A percentile compares a stretch with the other conserved stretches of the same genome.
These are phyloP conservation scores for Antigone vipio DNA, from an alignment of 2,113 vertebrate genomes.

Conservation along the genomic window DNA sequence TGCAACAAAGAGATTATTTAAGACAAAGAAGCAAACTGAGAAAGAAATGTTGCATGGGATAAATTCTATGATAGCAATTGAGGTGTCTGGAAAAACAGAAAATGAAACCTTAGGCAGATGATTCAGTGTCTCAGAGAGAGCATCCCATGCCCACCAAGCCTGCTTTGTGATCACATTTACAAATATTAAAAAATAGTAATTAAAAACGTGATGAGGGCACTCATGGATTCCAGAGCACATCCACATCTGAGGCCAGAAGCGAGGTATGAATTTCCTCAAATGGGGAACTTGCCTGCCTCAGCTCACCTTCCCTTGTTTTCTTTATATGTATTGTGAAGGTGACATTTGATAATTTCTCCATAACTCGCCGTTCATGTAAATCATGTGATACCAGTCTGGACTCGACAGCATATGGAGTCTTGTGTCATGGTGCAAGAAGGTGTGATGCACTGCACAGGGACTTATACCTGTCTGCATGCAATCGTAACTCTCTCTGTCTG, in stretches of 20 bases:
- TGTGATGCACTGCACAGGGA: not conserved
- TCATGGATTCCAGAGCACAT: not conserved
- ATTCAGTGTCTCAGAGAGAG: not conserved
- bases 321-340: not conserved
- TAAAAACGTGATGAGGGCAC: not conserved
- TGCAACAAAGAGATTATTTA: not conserved
- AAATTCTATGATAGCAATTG: not conserved
- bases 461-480: not conserved
- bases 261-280: not conserved
- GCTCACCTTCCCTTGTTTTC: not conserved
- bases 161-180: not conserved
- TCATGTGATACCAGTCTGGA: accelerated
- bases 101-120: not conserved
- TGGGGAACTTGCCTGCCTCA: accelerated
- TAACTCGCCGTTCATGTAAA: accelerated
- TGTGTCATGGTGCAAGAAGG: not conserved
- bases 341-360: not conserved
- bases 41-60: not conserved
- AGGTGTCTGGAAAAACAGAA: not conserved
- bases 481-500: not conserved
- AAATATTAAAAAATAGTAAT: not conserved
- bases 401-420: accelerated
- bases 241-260: not conserved
- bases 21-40: not conserved
- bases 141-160: not conserved